These are phyloP conservation scores for Hexactinellida sp. DNA, from an alignment of 37 sponge, comb jelly and placozoan genomes.

Conservation along the genomic window DNA sequence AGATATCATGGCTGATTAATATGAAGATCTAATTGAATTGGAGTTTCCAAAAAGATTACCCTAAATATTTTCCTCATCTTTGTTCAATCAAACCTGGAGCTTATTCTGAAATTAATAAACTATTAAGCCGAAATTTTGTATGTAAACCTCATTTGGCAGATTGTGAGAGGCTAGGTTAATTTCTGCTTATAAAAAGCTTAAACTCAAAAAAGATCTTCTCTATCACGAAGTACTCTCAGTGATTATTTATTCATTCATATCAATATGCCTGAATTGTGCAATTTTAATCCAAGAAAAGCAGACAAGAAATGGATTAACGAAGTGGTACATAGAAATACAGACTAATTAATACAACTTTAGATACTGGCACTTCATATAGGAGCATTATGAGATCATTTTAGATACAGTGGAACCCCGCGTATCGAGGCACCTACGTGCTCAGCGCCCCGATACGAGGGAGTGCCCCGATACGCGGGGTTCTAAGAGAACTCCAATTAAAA, in stretches of 20 bases:
- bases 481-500: too few species aligned
- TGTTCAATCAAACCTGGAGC: background rate
- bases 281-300: background rate
- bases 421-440: too few species aligned
- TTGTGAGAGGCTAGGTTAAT: background rate
- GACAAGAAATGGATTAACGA: background rate
- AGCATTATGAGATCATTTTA: background rate
- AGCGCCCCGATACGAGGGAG: too few species aligned
- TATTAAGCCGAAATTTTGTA: background rate
- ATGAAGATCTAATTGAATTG: background rate
- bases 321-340: background rate
- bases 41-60: background rate
- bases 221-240: background rate
- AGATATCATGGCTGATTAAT: background rate
- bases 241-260: constrained; percentile 10
- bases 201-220: background rate
- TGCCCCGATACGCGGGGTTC: too few species aligned
- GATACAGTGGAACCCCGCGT: too few species aligned
- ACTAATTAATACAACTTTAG: background rate
- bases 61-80: background rate
- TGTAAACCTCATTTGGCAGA: constrained; percentile 1
- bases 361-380: background rate
- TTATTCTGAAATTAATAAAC: background rate
- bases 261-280: background rate
- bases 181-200: background rate